These are phyloP conservation scores for Platycercus adscitus DNA, from an alignment of 2,113 vertebrate genomes.

Conservation along the genomic window DNA sequence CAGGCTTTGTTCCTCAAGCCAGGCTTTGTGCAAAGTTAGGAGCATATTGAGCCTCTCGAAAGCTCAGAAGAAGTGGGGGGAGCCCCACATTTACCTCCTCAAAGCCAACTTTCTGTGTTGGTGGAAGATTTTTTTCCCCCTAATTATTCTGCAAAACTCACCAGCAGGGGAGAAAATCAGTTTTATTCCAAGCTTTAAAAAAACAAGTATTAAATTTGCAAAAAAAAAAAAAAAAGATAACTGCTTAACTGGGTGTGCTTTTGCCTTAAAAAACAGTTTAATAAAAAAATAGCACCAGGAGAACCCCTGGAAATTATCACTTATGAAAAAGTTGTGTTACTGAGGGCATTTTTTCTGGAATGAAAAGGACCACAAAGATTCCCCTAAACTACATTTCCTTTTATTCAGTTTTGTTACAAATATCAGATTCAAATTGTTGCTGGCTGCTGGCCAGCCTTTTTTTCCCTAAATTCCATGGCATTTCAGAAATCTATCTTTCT, in stretches of 20 bases:
- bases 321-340: neutral
- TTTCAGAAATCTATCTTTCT: conserved; percentile 29
- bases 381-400: neutral
- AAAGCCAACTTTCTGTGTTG: neutral
- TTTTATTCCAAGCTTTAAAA: neutral
- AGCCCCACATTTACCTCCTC: neutral
- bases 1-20: neutral
- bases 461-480: neutral
- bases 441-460: neutral
- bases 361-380: neutral
- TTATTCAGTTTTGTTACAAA: neutral
- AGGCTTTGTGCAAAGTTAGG: neutral
- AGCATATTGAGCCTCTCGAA: neutral
- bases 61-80: neutral
- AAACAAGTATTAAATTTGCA: neutral
- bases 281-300: neutral
- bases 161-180: neutral
- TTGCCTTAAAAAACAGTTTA: conserved; percentile 1
- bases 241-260: neutral
- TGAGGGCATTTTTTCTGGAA: neutral
- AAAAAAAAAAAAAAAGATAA: neutral
- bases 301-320: neutral
- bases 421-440: neutral
- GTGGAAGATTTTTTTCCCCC: neutral
- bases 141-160: neutral